Base-by-base conservation (phyloP, 2,888 invertebrate species). In the Meandrusa payeni region DNA sequence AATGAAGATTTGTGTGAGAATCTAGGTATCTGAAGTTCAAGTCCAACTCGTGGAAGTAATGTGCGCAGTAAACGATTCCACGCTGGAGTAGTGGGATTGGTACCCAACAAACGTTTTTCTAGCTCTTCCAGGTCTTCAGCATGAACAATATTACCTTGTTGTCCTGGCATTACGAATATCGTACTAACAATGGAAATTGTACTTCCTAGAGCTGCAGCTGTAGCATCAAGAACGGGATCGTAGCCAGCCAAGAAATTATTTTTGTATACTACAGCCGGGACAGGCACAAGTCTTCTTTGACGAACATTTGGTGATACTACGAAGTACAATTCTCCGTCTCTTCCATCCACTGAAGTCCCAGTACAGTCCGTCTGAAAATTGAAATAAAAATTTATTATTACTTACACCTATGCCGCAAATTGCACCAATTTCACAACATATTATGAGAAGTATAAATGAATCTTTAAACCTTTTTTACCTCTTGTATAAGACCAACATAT, bases 281-380 rank as follows among this genome's bases (percentile, higher is more conserved):
- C 93, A 0, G 95, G 95, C 1, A 96, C 92, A 2, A 96, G 80
- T 32, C 95, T 91, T 17, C 94, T 89, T 69, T 95, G 94, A 12
- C 95, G 90, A 1, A 94, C 92, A 3, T 93, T 93, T 0, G 94
- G 95, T 26, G 93, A 91, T 0, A 94, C 95, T 17, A 94, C 95
- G 74, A 95, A 96, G 74, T 95, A 95, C 89, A 95, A 91, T 77
- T 96, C 95, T 0, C 95, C 95, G 59, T 95, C 95, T 34, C 95
- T 89, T 12, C 94, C 94, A 23, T 91, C 91, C 0, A 92, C 92
- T 0, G 94, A 94, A 1, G 92, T 93, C 15, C 87, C 88, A 0
- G 91, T 89, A 70, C 95, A 96, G 60, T 95, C 95, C 9, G 95
- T 95, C 91, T 95, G 89, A 52, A 90, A 90, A 49, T 32, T 10